Conservation (phyloP, 2,113 vertebrate species). For the Taxidea taxus region DNA sequence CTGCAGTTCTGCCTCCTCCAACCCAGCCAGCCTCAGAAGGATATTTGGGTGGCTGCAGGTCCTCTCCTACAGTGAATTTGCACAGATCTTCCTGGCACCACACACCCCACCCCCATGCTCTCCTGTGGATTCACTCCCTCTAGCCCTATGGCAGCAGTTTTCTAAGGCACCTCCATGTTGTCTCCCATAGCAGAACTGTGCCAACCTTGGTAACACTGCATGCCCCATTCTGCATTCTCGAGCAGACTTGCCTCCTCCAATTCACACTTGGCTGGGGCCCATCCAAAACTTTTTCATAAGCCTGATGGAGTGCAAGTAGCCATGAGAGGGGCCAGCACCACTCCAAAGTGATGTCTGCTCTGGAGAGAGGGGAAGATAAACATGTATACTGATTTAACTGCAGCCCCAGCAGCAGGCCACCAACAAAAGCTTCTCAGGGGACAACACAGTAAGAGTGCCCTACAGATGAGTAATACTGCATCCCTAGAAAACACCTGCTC, state of each 20-base stretch:
- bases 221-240: neutral
- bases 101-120: neutral
- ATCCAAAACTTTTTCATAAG: neutral
- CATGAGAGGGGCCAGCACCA: neutral
- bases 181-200: neutral
- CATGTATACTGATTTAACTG: neutral
- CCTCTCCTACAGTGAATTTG: neutral
- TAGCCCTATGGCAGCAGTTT: neutral
- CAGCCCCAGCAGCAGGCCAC: neutral
- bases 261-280: neutral
- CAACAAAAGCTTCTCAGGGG: neutral
- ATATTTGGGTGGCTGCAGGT: neutral
- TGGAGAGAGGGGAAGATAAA: neutral
- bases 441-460: neutral
- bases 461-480: neutral
- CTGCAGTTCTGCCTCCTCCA: neutral
- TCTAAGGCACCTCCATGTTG: neutral
- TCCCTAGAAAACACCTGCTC: neutral
- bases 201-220: neutral
- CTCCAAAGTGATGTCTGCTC: neutral
- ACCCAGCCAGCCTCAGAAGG: neutral
- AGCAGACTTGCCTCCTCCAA: neutral
- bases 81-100: neutral
- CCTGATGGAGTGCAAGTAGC: neutral
- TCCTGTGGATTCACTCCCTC: neutral